phyloP scores from a whole-genome alignment of 2,797 vertebrate genomes.

The Geotria australis region DNA sequence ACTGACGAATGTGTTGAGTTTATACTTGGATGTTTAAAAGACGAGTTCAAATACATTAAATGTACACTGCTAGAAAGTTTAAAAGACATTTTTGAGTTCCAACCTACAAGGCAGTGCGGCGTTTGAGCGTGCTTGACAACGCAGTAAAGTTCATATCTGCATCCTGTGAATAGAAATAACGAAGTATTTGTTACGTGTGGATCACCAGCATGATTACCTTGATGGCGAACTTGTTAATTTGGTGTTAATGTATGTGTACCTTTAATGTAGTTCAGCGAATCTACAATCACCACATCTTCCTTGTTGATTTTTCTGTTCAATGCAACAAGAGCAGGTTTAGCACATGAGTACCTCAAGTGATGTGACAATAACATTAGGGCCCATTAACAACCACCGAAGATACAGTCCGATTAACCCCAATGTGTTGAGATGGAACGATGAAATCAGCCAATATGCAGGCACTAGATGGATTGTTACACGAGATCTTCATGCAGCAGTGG shows the following conservation, averaged over 20 bases:
- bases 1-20: neutral
- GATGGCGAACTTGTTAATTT: no score
- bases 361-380: no score
- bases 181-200: neutral
- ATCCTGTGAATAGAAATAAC: constrained; percentile 12
- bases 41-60: no score
- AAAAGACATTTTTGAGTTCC: neutral
- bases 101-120: constrained; percentile 29
- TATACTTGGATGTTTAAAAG: neutral
- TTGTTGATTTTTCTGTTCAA: constrained; percentile 25
- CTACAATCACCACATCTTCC: constrained; percentile 30
- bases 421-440: no score
- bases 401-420: no score
- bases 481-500: no score
- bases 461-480: no score
- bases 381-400: no score
- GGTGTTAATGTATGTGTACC: constrained; percentile 9
- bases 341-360: neutral
- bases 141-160: constrained; percentile 42
- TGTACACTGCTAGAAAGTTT: neutral
- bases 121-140: constrained; percentile 37
- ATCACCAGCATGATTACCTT: neutral
- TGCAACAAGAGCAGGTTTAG: neutral
- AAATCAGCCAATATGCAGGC: no score
- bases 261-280: constrained; percentile 50